Evolutionary conservation across 2,888 invertebrate species (phyloP).

Genomic region (Cyclophora punctaria): DNA sequence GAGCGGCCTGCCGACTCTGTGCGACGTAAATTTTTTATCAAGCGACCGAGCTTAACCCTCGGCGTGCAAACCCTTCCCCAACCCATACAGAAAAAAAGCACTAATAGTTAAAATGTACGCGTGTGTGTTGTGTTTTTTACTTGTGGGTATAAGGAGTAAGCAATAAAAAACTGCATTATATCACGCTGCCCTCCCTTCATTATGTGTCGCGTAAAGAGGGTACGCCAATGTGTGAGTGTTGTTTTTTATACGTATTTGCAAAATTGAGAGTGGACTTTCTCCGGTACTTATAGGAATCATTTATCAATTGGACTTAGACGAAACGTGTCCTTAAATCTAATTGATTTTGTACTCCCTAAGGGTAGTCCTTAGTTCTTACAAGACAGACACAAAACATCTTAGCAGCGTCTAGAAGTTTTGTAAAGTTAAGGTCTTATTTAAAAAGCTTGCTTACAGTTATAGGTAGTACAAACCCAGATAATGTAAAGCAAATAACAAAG

Average conservation of each 20-base stretch:
- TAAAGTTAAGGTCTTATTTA: too few species aligned
- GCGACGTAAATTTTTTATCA: constrained; percentile 67
- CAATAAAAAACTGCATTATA: constrained; percentile 76
- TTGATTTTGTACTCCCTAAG: too few species aligned
- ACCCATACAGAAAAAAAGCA: constrained; percentile 51
- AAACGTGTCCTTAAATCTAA: too few species aligned
- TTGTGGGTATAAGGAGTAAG: constrained; percentile 70
- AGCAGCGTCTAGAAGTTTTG: too few species aligned
- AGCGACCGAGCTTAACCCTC: constrained; percentile 51
- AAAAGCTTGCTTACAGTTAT: too few species aligned
- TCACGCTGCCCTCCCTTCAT: constrained; percentile 69
- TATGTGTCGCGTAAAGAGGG: constrained; percentile 53
- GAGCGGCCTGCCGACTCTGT: constrained; percentile 49
- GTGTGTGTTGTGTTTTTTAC: constrained; percentile 64
- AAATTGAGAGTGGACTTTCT: constrained; percentile 12
- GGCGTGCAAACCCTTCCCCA: constrained; percentile 63
- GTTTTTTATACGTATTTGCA: constrained; percentile 31
- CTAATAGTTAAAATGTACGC: constrained; percentile 71
- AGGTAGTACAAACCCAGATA: too few species aligned
- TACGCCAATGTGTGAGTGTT: constrained; percentile 39
- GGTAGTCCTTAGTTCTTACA: too few species aligned
- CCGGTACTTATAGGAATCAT: not conserved
- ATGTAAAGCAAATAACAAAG: too few species aligned
- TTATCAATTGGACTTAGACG: too few species aligned
- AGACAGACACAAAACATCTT: too few species aligned